Base-by-base conservation (phyloP, 1,140 invertebrate genomes). In the Yoshiicerus persimilis region DNA sequence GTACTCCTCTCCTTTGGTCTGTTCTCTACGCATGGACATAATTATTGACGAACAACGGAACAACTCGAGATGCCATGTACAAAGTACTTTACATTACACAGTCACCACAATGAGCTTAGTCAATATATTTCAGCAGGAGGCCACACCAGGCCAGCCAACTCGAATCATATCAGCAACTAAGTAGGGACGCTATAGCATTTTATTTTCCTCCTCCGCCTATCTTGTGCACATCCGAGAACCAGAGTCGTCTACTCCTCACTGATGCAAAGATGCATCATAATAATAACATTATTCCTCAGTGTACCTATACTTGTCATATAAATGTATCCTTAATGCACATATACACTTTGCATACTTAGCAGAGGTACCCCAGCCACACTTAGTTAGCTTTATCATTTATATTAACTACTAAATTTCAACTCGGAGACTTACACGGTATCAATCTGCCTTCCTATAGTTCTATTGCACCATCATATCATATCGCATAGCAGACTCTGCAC, bases 31-130 rank as follows among this genome's bases (percentile, higher is more conserved):
- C 75, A 80, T 80, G 75, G 75, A 80, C 32, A 80, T 80, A 80
- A 80, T 80, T 80, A 80, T 80, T 80, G 75, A 80, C 64, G 64
- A 70, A 70, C 64, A 70, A 70, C 64, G 64, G 64, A 70, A 70
- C 64, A 70, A 70, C 34, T 80, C 11, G 75, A 77, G 70, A 32
- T 34, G 27, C 70, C 70, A 77, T 32, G 70, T 36, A 36, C 75
- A 80, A 11, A 80, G 75, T 27, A 70, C 64, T 70, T 70, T 70
- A 25, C 64, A 70, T 70, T 70, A 70, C 64, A 70, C 64, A 70
- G 64, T 70, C 62, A 70, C 64, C 64, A 70, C 64, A 70, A 70
- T 70, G 64, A 70, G 64, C 27, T 11, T 70, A 70, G 64, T 25
- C 64, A 70, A 70, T 70, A 70, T 25, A 70, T 56, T 56, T n/a